phyloP scores from a whole-genome alignment of 2,888 invertebrate species.

The Pollenia griseotomentosa region DNA sequence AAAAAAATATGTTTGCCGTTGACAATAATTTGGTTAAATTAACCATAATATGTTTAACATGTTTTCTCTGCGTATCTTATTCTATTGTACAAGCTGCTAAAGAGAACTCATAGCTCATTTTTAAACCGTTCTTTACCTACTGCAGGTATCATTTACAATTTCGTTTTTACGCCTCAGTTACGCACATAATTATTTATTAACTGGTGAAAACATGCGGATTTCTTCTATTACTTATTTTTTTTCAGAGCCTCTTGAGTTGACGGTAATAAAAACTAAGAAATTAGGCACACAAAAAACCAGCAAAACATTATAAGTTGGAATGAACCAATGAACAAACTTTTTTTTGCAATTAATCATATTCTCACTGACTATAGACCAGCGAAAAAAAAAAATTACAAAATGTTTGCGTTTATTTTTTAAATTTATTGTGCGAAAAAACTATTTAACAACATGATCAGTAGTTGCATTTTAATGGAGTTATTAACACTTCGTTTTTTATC shows the following conservation, averaged over 20 bases:
- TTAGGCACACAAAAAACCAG: background rate
- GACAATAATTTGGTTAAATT: no score
- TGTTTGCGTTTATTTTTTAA: background rate
- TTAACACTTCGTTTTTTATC: conserved; percentile 48
- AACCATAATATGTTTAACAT: no score
- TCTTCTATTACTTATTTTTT: conserved; percentile 14
- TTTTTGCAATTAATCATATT: conserved; percentile 53
- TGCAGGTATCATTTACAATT: conserved; percentile 7
- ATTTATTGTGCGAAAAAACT: conserved; percentile 50
- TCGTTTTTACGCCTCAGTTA: conserved; percentile 80
- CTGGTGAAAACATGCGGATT: conserved; percentile 16
- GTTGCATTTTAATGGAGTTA: conserved; percentile 63
- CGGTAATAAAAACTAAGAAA: conserved; percentile 7
- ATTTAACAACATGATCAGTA: conserved; percentile 57
- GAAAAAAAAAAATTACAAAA: conserved; percentile 27
- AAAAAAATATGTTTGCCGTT: no score
- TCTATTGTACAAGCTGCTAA: no score
- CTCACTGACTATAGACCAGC: conserved; percentile 42
- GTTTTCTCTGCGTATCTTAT: no score
- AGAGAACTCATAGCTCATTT: background rate
- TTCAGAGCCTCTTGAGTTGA: background rate
- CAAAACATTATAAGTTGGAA: conserved; percentile 13
- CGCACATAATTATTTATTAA: conserved; percentile 78
- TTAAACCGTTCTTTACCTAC: background rate
- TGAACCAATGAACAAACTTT: conserved; percentile 17